A percentile compares a stretch with the other conserved stretches of the same genome.
Conservation (phyloP, 2,888 invertebrate species). For the Asteroscopus sphinx region DNA sequence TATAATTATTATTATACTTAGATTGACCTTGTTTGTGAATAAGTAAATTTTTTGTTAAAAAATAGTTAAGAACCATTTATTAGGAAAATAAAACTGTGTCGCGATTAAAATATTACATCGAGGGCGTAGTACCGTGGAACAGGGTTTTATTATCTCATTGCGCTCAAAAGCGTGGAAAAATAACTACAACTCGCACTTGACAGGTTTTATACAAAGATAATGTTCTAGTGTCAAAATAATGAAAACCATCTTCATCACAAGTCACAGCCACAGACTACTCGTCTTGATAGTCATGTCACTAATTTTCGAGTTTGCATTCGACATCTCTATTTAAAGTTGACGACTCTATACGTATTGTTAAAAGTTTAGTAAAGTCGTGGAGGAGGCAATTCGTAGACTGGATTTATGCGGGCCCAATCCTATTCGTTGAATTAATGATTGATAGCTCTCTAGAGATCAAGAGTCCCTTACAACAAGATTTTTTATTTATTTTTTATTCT, state of each 20-base stretch:
- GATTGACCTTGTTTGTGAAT: no score
- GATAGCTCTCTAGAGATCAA: conserved; percentile 65
- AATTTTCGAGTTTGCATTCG: conserved; percentile 60
- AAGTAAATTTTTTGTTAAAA: no score
- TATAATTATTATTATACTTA: no score
- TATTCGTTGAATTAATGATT: conserved; percentile 68
- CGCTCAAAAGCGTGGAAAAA: neutral
- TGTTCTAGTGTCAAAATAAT: neutral
- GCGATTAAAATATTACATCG: conserved; percentile 5
- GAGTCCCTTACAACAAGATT: conserved; percentile 58
- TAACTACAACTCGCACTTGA: neutral
- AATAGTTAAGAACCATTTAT: neutral
- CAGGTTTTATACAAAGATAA: neutral
- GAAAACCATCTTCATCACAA: neutral
- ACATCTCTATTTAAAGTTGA: conserved; percentile 58
- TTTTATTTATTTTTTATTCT: no score
- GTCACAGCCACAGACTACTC: neutral
- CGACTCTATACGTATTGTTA: conserved; percentile 59
- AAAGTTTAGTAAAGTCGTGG: conserved; percentile 63
- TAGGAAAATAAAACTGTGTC: neutral
- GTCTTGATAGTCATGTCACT: conserved; percentile 5
- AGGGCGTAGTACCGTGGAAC: neutral
- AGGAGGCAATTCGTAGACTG: conserved; percentile 61
- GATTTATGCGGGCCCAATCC: conserved; percentile 70
- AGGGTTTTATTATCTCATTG: conserved; percentile 3